Base-by-base conservation (phyloP, 2,888 invertebrate species). In the Andrena dorsata region DNA sequence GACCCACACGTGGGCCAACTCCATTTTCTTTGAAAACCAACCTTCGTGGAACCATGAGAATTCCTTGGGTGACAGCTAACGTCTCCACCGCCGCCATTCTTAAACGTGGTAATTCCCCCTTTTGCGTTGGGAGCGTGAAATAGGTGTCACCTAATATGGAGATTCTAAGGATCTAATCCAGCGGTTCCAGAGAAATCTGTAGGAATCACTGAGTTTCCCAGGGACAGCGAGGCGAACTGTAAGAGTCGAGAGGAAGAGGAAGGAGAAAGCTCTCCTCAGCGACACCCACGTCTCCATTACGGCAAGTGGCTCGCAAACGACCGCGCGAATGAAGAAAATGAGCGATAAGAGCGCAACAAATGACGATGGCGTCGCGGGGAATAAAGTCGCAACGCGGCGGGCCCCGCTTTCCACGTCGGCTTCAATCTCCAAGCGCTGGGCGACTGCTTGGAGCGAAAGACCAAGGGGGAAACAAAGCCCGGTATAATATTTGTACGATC, bases 1-100 rank as follows among this genome's bases (percentile, higher is more conserved):
- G 73, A 28, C 74, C 51, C 68, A 47, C 76, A 70, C 82, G 41
- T n/a, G 63, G 75, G 26, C 76, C 82, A 56, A 85, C 88, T 85
- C 86, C 86, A 86, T 86, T 86, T 86, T 86, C 88, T 76, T 76
- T 32, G 73, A 35, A 82, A 84, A 77, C 51, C 4, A 13, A 16
- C 41, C 68, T 49, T 16, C 13, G 6, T 3, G 6, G 20, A 35
- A 7, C n/a, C 13, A 4, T 16, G 20, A 23, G 3, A 20, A 16
- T 5, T 10, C 0, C 13, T n/a, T 30, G 60, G 28, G 7, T 6
- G 6, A 47, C 10, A 0, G 16, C 10, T n/a, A 20, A 0, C 8
- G 28, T 20, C 10, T 10, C 66, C 8, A 20, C n/a, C n/a, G 8
- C n/a, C 4, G 30, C 41, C 20, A 35, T 23, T 13, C 6, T 13